Base-by-base conservation (phyloP, 2,888 invertebrate genomes). In the Ctenicera cuprea region DNA sequence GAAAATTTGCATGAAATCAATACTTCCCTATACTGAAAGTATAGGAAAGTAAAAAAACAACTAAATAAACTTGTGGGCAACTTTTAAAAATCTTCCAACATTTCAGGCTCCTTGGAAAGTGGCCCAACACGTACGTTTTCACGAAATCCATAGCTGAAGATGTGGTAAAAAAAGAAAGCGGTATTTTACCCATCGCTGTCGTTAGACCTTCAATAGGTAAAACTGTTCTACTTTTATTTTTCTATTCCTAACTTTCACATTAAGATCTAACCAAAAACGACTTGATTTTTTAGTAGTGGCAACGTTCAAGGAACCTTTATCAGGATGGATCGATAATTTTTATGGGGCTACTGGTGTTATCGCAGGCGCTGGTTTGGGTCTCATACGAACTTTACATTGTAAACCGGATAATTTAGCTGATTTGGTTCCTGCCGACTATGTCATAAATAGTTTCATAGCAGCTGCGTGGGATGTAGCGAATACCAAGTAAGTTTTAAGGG, bases 111-210 rank as follows among this genome's bases (percentile, higher is more conserved):
- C 77, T 89, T 1, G 87, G 85, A 0, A 84, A 86, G 22, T 92
- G 91, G 85, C 94, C 94, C 0, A 94, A 94, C 84, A 93, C 93
- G 0, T 94, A 94, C 85, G 90, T 92, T 0, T 93, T 91, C 83
- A 92, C 94, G 0, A 94, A 95, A 86, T 91, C 92, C 5, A 82
- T 94, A 18, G 92, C 92, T 0, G 95, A 95, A 82, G 89, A 91
- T 64, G 81, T 90, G 1, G 86, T 94, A 0, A 84, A 89, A 33
- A 88, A 87, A 69, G 89, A 91, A 80, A 86, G 89, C 0, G 80
- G 83, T 3, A 87, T 86, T 14, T 82, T 95, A 9, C 94, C 94
- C 0, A 83, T 92, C 0, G 91, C 90, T 73, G 90, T 95, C 54
- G 89, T 94, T 38, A 86, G 95, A 71, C 94, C 95, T 0, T 91